Percentiles rank a stretch among this genome's conserved stretches.
These are phyloP conservation scores for Eulemur rubriventer DNA, from an alignment of 2,797 vertebrate species.

Conservation along the genomic window DNA sequence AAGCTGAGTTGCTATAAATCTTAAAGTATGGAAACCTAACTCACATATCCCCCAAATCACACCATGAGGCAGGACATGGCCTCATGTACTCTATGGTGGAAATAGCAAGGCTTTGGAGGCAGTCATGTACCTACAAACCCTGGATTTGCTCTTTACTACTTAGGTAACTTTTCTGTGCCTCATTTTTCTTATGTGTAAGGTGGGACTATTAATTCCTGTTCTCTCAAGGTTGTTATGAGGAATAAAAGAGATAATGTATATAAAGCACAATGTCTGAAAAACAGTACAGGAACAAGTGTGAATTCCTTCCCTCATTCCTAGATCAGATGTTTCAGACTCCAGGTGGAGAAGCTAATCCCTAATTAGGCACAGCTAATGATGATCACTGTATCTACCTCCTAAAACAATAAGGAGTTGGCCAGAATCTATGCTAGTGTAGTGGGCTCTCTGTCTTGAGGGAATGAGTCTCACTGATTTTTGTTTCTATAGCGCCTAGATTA, in stretches of 20 bases:
- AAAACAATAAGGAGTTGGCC: neutral
- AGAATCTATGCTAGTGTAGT: neutral
- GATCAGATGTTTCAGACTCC: neutral
- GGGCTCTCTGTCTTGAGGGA: neutral
- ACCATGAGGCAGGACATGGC: neutral
- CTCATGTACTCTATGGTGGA: neutral
- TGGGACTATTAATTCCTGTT: constrained; percentile 37
- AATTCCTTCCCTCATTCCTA: constrained; percentile 7
- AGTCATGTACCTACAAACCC: constrained; percentile 20
- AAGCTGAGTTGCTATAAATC: neutral
- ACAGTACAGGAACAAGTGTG: neutral
- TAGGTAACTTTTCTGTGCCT: neutral
- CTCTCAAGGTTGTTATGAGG: neutral
- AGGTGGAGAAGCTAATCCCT: neutral
- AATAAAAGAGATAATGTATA: constrained; percentile 2
- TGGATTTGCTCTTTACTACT: neutral
- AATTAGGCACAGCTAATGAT: neutral
- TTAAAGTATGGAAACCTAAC: neutral
- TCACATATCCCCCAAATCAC: neutral
- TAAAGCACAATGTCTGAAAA: neutral
- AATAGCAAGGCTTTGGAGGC: neutral
- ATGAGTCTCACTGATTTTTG: neutral
- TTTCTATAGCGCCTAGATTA: neutral
- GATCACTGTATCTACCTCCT: neutral
- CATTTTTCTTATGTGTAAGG: neutral